A percentile compares a stretch with the other conserved stretches of the same genome.
Conservation (phyloP, 2,888 invertebrate genomes). For the Lepidocyrtoides sp. region DNA sequence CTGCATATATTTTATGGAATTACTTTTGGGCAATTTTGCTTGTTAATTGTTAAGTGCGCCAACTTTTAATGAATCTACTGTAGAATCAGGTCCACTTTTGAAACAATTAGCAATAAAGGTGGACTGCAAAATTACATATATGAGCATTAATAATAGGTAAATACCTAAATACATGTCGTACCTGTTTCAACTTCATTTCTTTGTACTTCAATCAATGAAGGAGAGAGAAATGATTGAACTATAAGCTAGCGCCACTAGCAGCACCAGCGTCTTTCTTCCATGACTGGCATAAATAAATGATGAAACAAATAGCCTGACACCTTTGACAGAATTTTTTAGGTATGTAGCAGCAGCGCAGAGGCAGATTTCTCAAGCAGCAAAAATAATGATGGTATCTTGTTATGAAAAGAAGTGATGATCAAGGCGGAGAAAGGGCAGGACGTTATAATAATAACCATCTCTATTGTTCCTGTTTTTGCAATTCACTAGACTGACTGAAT, state of each 20-base stretch:
- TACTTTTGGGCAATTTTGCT: not conserved
- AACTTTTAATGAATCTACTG: not conserved
- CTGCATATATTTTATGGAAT: not conserved
- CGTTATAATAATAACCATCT: not conserved
- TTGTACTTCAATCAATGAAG: not conserved
- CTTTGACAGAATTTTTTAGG: not conserved
- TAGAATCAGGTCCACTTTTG: not conserved
- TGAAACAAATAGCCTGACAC: constrained; percentile 5
- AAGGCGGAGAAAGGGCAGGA: not conserved
- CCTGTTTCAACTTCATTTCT: not conserved
- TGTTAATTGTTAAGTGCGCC: not conserved
- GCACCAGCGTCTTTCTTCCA: not conserved
- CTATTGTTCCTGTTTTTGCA: too few species aligned
- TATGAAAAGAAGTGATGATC: not conserved
- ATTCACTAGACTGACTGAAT: too few species aligned
- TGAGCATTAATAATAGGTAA: too few species aligned
- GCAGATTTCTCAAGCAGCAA: too few species aligned
- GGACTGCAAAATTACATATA: not conserved
- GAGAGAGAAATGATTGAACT: not conserved
- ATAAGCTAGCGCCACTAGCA: too few species aligned
- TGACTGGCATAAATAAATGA: not conserved
- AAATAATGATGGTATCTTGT: not conserved
- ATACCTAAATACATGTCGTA: not conserved
- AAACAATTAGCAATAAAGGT: not conserved
- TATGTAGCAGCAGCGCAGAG: not conserved